phyloP scores from a whole-genome alignment of 2,888 invertebrate species.

The Lepidocyrtoides sp. region DNA sequence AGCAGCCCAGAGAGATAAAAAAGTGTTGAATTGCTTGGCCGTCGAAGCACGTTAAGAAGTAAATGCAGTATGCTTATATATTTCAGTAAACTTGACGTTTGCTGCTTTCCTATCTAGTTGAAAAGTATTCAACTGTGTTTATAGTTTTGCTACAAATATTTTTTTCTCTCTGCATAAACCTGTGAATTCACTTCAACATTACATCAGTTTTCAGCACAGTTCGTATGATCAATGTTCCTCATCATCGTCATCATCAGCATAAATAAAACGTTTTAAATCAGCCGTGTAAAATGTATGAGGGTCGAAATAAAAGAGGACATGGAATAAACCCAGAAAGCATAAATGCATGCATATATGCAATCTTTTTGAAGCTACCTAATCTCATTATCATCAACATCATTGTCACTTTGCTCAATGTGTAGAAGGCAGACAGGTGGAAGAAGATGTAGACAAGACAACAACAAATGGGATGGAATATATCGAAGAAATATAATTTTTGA shows the following conservation, averaged over 20 bases:
- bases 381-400: conserved; percentile 54
- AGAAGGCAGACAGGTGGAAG: conserved; percentile 26
- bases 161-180: conserved; percentile 12
- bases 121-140: too few relatives aligned
- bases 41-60: too few relatives aligned
- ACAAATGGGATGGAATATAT: neutral
- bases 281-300: conserved; percentile 45
- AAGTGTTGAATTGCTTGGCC: neutral
- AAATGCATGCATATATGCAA: conserved; percentile 36
- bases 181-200: conserved; percentile 48
- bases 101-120: too few relatives aligned
- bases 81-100: too few relatives aligned
- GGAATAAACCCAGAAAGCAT: conserved; percentile 8
- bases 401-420: too few relatives aligned
- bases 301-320: neutral
- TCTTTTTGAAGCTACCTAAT: conserved; percentile 66
- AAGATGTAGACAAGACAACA: too few relatives aligned
- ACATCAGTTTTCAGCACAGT: conserved; percentile 62
- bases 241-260: conserved; percentile 43
- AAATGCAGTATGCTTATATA: too few relatives aligned
- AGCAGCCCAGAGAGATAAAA: too few relatives aligned
- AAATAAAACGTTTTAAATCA: conserved; percentile 55
- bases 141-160: too few relatives aligned
- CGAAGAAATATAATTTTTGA: conserved; percentile 5
- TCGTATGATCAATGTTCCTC: conserved; percentile 37